Conservation (phyloP, 2,888 invertebrate species). For the Lepidocyrtoides sp. region DNA sequence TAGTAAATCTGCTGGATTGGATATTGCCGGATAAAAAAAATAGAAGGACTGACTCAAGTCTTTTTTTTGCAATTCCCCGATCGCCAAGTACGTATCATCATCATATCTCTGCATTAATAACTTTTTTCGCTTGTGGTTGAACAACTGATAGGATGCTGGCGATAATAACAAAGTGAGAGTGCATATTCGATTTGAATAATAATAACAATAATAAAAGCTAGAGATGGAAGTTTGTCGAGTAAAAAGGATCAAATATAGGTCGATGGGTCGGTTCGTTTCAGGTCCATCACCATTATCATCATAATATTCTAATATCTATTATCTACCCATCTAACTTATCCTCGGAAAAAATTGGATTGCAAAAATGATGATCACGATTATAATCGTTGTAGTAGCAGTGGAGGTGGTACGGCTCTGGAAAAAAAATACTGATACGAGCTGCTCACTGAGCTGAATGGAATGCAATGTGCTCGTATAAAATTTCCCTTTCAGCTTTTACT, state of each 20-base stretch:
- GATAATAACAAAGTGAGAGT: neutral
- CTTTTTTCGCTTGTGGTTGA: neutral
- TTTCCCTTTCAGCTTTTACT: neutral
- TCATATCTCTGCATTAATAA: slow-evolving; percentile 2
- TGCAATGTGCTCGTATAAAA: neutral
- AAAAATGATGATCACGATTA: neutral
- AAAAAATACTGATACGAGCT: neutral
- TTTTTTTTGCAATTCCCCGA: neutral
- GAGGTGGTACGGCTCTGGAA: neutral
- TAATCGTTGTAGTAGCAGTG: neutral
- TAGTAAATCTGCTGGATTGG: slow-evolving; percentile 27
- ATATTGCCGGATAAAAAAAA: neutral
- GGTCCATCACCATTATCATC: neutral
- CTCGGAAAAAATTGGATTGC: slow-evolving; percentile 1
- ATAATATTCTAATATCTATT: slow-evolving; percentile 11
- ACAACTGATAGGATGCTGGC: neutral
- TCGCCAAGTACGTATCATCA: slow-evolving; percentile 5
- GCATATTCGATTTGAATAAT: slow-evolving; percentile 1
- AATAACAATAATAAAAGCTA: neutral
- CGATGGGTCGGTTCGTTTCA: neutral
- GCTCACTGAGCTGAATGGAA: neutral
- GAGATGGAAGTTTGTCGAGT: neutral
- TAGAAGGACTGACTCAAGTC: neutral
- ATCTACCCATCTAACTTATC: slow-evolving; percentile 27
- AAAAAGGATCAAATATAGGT: neutral